Conservation (phyloP, 1,140 invertebrate species). For the Drosophila lacteicornis region DNA sequence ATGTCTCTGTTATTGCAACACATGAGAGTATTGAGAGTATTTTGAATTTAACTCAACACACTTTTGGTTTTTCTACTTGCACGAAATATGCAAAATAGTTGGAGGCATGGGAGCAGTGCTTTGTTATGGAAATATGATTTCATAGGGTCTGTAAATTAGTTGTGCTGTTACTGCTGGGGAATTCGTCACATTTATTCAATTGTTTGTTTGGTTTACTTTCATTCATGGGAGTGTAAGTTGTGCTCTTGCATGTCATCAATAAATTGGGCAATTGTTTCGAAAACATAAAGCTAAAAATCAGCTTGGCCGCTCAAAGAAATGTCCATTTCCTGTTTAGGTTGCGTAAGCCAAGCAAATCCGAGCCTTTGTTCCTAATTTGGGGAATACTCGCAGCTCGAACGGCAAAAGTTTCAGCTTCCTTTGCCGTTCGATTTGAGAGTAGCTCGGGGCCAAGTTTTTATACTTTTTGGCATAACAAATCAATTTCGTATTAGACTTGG, state of each 20-base stretch:
- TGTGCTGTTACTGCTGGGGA: not conserved
- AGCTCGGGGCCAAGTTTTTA: constrained; percentile 49
- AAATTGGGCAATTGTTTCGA: constrained; percentile 8
- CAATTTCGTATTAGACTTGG: constrained; percentile 62
- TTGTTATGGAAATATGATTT: constrained; percentile 25
- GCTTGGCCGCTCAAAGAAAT: constrained; percentile 20
- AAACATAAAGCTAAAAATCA: constrained; percentile 14
- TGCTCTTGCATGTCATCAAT: not conserved
- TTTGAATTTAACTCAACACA: constrained; percentile 5
- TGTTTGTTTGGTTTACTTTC: not conserved
- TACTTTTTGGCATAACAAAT: constrained; percentile 67
- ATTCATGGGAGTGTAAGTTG: not conserved
- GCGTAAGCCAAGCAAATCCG: constrained; percentile 32
- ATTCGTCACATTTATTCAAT: constrained; percentile 18
- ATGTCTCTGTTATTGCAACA: constrained; percentile 6
- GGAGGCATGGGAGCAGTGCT: not conserved
- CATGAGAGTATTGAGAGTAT: constrained; percentile 9
- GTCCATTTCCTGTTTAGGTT: constrained; percentile 31
- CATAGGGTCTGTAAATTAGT: constrained; percentile 19
- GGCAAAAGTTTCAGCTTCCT: constrained; percentile 31
- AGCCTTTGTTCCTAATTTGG: constrained; percentile 52
- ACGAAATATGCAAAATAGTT: constrained; percentile 20
- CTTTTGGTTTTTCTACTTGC: constrained; percentile 10
- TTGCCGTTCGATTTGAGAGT: constrained; percentile 35
- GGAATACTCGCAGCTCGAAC: constrained; percentile 34